These are phyloP conservation scores for Medauroidea extradentata DNA, from an alignment of 1,140 invertebrate species.

Conservation along the genomic window DNA sequence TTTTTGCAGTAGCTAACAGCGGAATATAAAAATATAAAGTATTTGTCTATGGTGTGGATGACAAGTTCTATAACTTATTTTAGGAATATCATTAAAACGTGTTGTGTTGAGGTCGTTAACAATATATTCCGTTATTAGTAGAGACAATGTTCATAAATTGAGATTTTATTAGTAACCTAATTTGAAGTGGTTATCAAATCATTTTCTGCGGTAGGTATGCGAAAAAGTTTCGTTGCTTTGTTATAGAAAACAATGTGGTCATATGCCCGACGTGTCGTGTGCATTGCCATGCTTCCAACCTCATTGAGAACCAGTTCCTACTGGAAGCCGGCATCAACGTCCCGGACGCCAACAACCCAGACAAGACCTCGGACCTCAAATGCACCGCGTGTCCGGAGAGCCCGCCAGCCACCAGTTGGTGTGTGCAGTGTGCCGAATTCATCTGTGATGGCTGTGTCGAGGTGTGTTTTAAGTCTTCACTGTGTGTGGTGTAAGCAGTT, in stretches of 20 bases:
- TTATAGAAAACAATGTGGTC: conserved; percentile 20
- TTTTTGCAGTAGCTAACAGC: no score
- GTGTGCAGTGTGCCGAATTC: conserved; percentile 83
- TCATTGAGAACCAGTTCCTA: conserved; percentile 74
- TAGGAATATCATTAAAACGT: not conserved
- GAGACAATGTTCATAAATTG: not conserved
- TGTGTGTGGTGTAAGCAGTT: no score
- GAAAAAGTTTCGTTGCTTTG: not conserved
- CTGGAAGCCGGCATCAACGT: conserved; percentile 50
- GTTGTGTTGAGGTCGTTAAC: not conserved
- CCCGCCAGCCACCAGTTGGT: conserved; percentile 75
- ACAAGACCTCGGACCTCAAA: conserved; percentile 55
- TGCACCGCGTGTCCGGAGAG: conserved; percentile 82
- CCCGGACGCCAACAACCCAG: conserved; percentile 34
- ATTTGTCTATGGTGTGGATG: no score
- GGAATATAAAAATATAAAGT: no score
- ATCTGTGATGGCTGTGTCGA: conserved; percentile 86
- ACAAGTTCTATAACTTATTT: not conserved
- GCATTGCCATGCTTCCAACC: conserved; percentile 53
- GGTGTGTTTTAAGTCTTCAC: no score
- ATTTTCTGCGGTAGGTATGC: not conserved
- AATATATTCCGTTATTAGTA: not conserved
- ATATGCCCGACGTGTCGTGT: conserved; percentile 58
- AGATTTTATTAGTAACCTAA: not conserved
- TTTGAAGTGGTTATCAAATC: not conserved